Evolutionary conservation across 2,797 vertebrate genomes (phyloP), one percentile per base, ranked within the genome.

Genomic region (Gephyroberyx darwinii): DNA sequence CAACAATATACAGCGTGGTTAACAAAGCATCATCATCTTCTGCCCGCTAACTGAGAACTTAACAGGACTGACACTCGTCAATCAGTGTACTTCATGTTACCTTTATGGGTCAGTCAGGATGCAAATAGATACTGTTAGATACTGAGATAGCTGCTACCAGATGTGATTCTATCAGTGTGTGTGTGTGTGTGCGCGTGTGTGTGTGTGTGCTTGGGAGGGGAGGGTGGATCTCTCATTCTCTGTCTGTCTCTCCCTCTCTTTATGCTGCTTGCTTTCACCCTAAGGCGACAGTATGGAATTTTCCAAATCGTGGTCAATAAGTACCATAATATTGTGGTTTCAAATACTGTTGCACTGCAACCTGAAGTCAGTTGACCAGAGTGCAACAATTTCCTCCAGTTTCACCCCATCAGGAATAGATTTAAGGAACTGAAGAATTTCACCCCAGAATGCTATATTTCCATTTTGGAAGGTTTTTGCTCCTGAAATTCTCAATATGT

Each of bases 301-400:
- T 79, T 71, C 35, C 60, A 74, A 86, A 81, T 78, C 59, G 78
- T 54, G 26, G 56, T 75, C 75, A 83, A 64, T 84, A 60, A 80
- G 65, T 58, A 72, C 63, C 71, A 55, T 74, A 81, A 75, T 86
- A 80, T 84, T 75, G 54, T 77, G 60, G 41, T 80, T 86, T 79
- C 71, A 78, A 84, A 82, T 73, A 74, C 70, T 71, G 70, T 73
- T 65, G 30, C 58, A 64, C 53, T 55, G 64, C 65, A 83, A 82
- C 65, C 64, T 82, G 62, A 78, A 83, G 73, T 76, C 70, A 80
- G 60, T 30, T 55, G 68, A 50, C 59, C 71, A 47, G 48, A 61
- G 50, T 65, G 70, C 77, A 74, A 69, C 58, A 79, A 61, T 60
- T 75, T 69, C 48, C 51, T n/a, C 10, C 61, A 62, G 81, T 65